Conservation (phyloP, 2,888 invertebrate species). For the Carcina quercana region DNA sequence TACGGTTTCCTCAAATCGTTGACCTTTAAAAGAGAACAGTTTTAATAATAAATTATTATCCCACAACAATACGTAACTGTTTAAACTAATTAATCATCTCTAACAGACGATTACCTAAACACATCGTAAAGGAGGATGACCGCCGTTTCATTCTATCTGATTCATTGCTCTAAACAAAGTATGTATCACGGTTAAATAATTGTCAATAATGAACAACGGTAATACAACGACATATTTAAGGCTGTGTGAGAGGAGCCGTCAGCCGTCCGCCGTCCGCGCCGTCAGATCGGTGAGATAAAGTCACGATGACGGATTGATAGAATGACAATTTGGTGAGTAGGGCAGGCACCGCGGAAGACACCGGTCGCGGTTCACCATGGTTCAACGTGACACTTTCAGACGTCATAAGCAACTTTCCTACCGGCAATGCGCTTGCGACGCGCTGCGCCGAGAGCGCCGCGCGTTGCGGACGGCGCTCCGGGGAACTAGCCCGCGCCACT, state of each 20-base stretch:
- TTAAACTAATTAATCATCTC: constrained; percentile 7
- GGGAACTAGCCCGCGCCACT: constrained; percentile 52
- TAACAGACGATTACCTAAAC: constrained; percentile 6
- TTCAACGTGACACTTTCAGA: constrained; percentile 73
- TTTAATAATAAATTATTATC: constrained; percentile 4
- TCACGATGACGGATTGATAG: constrained; percentile 67
- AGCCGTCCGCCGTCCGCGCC: no score
- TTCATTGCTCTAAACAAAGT: constrained; percentile 31
- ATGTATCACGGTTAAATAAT: constrained; percentile 34
- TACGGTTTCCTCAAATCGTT: neutral
- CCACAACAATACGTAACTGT: constrained; percentile 9
- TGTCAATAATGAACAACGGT: constrained; percentile 41
- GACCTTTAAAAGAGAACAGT: constrained; percentile 1
- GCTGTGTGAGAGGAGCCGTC: constrained; percentile 36
- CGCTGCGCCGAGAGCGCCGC: constrained; percentile 33
- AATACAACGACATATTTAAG: constrained; percentile 32
- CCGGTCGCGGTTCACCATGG: constrained; percentile 66
- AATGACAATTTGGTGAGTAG: constrained; percentile 71
- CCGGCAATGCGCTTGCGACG: constrained; percentile 61
- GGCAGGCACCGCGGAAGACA: constrained; percentile 64
- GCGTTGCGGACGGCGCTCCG: constrained; percentile 39
- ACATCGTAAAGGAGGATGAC: constrained; percentile 8
- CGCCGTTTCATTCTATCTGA: constrained; percentile 18
- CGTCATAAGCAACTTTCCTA: constrained; percentile 74
- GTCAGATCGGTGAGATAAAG: constrained; percentile 58